Conservation (phyloP, 2,888 invertebrate genomes). For the Mystacides longicornis region DNA sequence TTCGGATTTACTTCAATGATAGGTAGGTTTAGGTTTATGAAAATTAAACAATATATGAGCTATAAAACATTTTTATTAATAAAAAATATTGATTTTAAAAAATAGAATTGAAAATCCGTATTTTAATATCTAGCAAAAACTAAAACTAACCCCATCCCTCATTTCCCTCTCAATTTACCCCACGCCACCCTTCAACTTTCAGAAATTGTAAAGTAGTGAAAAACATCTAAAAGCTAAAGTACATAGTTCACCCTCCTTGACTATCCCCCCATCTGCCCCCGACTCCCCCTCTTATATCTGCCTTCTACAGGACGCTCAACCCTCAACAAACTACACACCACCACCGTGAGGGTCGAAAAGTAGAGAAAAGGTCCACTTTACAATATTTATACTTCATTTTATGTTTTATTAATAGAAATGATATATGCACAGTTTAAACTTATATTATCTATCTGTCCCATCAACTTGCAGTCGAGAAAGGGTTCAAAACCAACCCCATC, state of each 20-base stretch:
- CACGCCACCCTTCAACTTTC: conserved; percentile 2
- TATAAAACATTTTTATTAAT: too few species aligned
- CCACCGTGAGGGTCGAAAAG: neutral
- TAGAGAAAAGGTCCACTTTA: neutral
- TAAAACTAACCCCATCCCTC: conserved; percentile 7
- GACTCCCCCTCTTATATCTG: neutral
- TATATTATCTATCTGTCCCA: neutral
- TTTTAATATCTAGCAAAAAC: conserved; percentile 4
- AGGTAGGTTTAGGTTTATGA: too few species aligned
- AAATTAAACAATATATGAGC: too few species aligned
- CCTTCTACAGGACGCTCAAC: neutral
- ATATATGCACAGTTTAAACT: neutral
- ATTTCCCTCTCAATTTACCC: neutral
- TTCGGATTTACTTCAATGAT: too few species aligned
- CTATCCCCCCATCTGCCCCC: neutral
- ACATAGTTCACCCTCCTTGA: too few species aligned
- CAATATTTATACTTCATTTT: neutral
- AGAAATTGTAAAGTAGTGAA: conserved; percentile 14
- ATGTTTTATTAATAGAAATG: neutral
- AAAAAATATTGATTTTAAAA: too few species aligned
- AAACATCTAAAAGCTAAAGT: conserved; percentile 7
- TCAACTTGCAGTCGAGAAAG: neutral
- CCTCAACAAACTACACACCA: neutral
- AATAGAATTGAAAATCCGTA: conserved; percentile 1
- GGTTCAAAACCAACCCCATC: too few species aligned